These are phyloP conservation scores for Paraplagusia blochii DNA, from an alignment of 2,113 vertebrate species.

Conservation along the genomic window DNA sequence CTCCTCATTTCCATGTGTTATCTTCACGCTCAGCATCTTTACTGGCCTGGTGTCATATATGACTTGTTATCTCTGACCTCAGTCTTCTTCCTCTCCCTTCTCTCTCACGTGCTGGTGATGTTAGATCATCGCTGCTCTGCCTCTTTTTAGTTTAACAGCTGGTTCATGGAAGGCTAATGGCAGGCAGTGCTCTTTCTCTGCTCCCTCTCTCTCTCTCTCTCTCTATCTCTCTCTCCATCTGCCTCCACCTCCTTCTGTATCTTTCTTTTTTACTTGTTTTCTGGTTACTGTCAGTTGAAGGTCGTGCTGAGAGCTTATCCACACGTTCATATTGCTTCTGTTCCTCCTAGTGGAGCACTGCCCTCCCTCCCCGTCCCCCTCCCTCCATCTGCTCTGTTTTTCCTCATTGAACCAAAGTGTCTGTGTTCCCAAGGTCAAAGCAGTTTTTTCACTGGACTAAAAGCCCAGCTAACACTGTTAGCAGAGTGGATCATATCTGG, in stretches of 20 bases:
- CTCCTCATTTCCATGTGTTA: conserved; percentile 15
- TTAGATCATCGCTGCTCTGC: conserved; percentile 39
- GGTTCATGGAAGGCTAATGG: conserved; percentile 57
- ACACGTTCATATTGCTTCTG: not conserved
- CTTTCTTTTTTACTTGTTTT: not conserved
- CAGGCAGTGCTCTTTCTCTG: conserved; percentile 40
- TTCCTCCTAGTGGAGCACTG: conserved; percentile 16
- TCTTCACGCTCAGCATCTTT: conserved; percentile 4
- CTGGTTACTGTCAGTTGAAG: conserved; percentile 31
- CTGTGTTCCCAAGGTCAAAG: conserved; percentile 42
- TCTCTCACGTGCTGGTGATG: conserved; percentile 48
- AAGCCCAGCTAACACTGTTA: conserved; percentile 44
- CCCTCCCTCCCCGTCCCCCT: conserved; percentile 3
- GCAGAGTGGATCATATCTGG: conserved; percentile 33
- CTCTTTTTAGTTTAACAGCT: conserved; percentile 48
- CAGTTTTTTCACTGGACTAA: conserved; percentile 41
- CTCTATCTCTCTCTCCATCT: conserved; percentile 11
- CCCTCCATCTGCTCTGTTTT: conserved; percentile 31
- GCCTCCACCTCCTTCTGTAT: conserved; percentile 8
- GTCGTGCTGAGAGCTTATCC: conserved; percentile 34
- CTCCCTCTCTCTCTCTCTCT: conserved; percentile 13
- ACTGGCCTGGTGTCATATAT: conserved; percentile 20
- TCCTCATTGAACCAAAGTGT: conserved; percentile 46
- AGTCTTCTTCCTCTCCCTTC: conserved; percentile 8
- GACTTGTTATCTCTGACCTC: conserved; percentile 7